Evolutionary conservation across 2,113 vertebrate species (phyloP).

Genomic region (Limnothrissa miodon): DNA sequence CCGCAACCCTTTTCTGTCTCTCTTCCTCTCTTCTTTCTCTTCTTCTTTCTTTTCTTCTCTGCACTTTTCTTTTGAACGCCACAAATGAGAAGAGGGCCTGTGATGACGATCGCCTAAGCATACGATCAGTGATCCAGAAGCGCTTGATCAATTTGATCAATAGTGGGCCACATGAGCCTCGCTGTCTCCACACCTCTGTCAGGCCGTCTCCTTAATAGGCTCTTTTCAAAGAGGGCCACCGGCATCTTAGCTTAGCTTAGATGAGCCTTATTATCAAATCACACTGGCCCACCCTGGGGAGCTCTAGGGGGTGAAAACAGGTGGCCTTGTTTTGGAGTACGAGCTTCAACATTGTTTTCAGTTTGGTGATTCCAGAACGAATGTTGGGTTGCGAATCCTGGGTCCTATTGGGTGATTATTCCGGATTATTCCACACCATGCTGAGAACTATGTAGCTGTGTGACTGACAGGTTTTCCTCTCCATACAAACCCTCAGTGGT

Average conservation of each 20-base stretch:
- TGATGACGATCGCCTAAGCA: slow-evolving; percentile 5
- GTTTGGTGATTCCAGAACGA: too few relatives aligned
- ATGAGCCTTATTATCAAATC: background rate
- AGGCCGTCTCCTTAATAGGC: background rate
- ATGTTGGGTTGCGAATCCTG: background rate
- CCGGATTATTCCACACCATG: too few relatives aligned
- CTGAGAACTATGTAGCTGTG: background rate
- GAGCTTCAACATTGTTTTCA: background rate
- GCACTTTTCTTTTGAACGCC: background rate
- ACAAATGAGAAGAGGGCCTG: background rate
- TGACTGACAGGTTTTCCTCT: background rate
- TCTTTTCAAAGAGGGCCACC: background rate
- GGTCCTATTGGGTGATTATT: background rate
- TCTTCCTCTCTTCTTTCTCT: slow-evolving; percentile 31
- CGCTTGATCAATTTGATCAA: slow-evolving; percentile 17
- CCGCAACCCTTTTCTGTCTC: background rate
- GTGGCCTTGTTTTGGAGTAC: background rate
- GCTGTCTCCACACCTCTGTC: background rate
- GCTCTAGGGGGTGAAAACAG: background rate
- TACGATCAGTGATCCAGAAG: slow-evolving; percentile 6
- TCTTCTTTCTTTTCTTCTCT: slow-evolving; percentile 47
- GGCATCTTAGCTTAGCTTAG: background rate
- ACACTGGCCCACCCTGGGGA: background rate
- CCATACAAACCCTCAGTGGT: background rate
- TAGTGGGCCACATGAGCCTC: background rate